Evolutionary conservation across 2,797 vertebrate genomes (phyloP).

Genomic region (Squalus acanthias): DNA sequence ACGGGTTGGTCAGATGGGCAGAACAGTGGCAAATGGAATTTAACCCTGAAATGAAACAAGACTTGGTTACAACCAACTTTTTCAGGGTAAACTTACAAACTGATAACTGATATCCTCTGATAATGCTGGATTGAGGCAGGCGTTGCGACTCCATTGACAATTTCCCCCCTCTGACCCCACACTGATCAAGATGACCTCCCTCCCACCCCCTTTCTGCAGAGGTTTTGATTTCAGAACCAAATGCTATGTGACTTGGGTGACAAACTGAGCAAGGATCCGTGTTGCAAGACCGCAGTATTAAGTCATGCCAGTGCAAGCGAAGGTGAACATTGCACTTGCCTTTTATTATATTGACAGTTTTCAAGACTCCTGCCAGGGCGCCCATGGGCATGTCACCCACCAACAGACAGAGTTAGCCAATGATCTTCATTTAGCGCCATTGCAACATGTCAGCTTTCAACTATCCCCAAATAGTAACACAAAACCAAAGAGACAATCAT

Average conservation of each 20-base stretch:
- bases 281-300: background rate
- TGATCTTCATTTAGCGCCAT: background rate
- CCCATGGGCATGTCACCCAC: background rate
- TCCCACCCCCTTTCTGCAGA: background rate
- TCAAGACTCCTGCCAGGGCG: background rate
- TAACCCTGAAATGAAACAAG: background rate
- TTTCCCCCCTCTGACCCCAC: background rate
- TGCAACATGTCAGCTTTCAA: background rate
- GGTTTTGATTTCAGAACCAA: background rate
- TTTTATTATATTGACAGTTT: background rate
- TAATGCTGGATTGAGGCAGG: background rate
- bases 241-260: background rate
- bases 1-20: no score
- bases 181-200: background rate
- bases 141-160: background rate
- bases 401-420: background rate
- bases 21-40: no score
- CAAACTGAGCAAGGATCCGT: background rate
- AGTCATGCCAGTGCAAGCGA: background rate
- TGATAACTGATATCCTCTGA: background rate
- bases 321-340: background rate
- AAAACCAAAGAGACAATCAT: background rate
- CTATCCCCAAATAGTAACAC: background rate
- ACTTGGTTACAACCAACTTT: background rate
- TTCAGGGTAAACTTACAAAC: background rate